phyloP scores from a whole-genome alignment of 1,140 invertebrate species.

The Leptonema lineaticorne region DNA sequence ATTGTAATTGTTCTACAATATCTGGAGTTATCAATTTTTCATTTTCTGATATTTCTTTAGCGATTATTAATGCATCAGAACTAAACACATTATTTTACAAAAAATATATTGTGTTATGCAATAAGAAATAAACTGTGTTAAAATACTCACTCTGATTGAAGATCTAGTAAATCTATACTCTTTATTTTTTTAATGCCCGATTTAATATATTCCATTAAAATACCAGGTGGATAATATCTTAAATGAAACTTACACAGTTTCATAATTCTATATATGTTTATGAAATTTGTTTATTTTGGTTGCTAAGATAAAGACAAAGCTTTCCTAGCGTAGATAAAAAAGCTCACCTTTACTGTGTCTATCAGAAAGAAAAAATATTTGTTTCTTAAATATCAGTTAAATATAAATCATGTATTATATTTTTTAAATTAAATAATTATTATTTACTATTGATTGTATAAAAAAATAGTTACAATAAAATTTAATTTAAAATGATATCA shows the following conservation, averaged over 20 bases:
- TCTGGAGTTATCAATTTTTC: conserved; percentile 59
- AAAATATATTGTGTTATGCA: background rate
- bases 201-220: conserved; percentile 61
- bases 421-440: too few species aligned
- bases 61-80: conserved; percentile 59
- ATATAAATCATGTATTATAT: too few species aligned
- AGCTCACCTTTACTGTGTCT: too few species aligned
- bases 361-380: too few species aligned
- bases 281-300: conserved; percentile 20
- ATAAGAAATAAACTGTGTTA: background rate
- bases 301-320: conserved; percentile 1
- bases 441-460: too few species aligned
- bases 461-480: too few species aligned
- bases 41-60: conserved; percentile 51
- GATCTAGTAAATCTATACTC: conserved; percentile 65
- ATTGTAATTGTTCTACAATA: conserved; percentile 46
- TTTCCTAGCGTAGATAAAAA: too few species aligned
- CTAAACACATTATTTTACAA: conserved; percentile 51
- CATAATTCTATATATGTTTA: conserved; percentile 50
- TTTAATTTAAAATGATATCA: too few species aligned
- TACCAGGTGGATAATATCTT: conserved; percentile 69
- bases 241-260: conserved; percentile 66
- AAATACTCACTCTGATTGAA: conserved; percentile 56
- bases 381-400: too few species aligned
- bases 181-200: conserved; percentile 59